phyloP scores from a whole-genome alignment of 2,113 vertebrate genomes.

The Panthera tigris region DNA sequence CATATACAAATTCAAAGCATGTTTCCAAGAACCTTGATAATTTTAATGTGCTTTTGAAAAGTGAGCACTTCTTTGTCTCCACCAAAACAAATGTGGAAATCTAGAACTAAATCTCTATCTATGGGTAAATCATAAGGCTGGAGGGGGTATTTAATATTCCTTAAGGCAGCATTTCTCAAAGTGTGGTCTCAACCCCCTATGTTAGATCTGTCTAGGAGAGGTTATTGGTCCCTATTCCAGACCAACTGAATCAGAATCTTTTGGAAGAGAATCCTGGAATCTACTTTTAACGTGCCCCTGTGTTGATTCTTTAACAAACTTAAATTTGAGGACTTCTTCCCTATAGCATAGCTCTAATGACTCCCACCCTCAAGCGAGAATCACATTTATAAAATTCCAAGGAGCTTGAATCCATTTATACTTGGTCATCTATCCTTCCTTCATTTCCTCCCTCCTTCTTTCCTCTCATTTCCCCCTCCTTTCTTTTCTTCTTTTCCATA shows the following conservation, averaged over 20 bases:
- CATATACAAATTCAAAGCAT: constrained; percentile 35
- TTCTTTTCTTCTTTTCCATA: not conserved
- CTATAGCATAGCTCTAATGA: not conserved
- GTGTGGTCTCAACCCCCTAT: not conserved
- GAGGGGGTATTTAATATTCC: not conserved
- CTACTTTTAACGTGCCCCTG: not conserved
- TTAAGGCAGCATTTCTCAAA: not conserved
- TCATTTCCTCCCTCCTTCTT: rapidly evolving
- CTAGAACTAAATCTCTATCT: not conserved
- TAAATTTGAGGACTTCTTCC: not conserved
- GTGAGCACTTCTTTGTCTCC: not conserved
- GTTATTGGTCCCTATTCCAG: not conserved
- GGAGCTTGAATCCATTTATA: not conserved
- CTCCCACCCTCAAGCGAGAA: not conserved
- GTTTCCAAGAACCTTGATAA: constrained; percentile 40
- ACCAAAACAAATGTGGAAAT: not conserved
- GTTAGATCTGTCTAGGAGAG: not conserved
- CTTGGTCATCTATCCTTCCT: not conserved
- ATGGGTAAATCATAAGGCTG: not conserved
- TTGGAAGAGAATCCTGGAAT: not conserved
- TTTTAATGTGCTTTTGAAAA: constrained; percentile 16
- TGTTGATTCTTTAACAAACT: not conserved
- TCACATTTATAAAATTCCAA: not conserved
- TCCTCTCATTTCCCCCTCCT: not conserved
- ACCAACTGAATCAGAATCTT: not conserved